Evolutionary conservation across 2,113 vertebrate genomes (phyloP).

Genomic region (Callaeas wilsoni): DNA sequence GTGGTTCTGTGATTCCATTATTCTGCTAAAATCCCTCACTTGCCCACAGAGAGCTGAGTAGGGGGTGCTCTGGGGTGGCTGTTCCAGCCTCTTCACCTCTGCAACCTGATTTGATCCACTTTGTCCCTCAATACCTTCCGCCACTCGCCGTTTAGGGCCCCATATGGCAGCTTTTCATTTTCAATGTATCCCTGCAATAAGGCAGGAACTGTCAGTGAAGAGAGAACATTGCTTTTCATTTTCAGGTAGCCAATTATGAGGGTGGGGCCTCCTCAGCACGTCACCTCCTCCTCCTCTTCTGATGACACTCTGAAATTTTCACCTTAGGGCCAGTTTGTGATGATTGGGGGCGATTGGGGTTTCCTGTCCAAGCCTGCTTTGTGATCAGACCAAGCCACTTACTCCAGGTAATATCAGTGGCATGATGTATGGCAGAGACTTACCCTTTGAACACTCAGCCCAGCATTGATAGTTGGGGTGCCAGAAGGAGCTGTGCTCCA

Average conservation of each 20-base stretch:
- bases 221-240: background rate
- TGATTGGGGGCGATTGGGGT: background rate
- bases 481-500: background rate
- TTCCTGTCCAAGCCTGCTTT: fast-evolving
- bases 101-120: background rate
- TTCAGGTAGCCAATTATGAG: background rate
- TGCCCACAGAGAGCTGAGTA: background rate
- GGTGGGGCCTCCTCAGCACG: background rate
- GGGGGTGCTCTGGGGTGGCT: background rate
- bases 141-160: background rate
- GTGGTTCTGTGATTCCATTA: background rate
- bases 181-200: background rate
- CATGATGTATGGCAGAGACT: too few relatives aligned
- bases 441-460: background rate
- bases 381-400: background rate
- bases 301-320: background rate
- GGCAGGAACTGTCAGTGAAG: background rate
- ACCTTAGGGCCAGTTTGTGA: background rate
- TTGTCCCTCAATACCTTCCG: background rate
- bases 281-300: background rate
- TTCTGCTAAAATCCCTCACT: background rate
- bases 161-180: background rate
- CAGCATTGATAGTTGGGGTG: background rate
- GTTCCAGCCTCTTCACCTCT: background rate
- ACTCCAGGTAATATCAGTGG: background rate